Conservation (phyloP, 2,888 invertebrate genomes). For the Ormyrus nitidulus region DNA sequence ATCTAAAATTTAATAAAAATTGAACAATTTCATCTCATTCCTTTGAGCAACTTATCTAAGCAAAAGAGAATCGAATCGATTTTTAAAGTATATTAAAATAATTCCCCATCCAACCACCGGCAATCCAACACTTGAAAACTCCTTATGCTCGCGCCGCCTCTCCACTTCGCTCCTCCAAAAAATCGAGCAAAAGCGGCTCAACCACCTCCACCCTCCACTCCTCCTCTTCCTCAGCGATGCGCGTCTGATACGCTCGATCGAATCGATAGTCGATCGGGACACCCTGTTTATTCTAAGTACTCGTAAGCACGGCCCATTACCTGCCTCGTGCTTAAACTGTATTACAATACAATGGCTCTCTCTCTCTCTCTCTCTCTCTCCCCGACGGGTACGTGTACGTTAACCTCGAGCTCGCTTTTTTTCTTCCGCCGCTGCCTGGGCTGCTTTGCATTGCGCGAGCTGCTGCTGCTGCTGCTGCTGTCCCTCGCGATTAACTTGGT, state of each 20-base stretch:
- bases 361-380: slow-evolving; percentile 45
- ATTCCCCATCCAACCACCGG: no score
- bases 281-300: slow-evolving; percentile 68
- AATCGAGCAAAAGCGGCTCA: no score
- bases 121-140: no score
- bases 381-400: neutral
- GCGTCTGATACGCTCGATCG: slow-evolving; percentile 33
- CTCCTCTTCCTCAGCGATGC: slow-evolving; percentile 1
- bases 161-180: no score
- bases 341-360: slow-evolving; percentile 70
- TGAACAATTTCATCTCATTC: no score
- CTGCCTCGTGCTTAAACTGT: slow-evolving; percentile 62
- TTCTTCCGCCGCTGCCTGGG: slow-evolving; percentile 4
- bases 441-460: slow-evolving; percentile 43
- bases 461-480: neutral
- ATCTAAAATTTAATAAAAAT: no score
- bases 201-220: no score
- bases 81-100: no score
- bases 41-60: no score
- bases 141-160: no score
- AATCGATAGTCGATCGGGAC: slow-evolving; percentile 62
- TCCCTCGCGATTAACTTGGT: slow-evolving; percentile 31
- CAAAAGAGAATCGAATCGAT: no score
- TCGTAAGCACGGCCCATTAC: slow-evolving; percentile 70
- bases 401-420: slow-evolving; percentile 11